Conservation (phyloP, 2,888 invertebrate species). For the Ernsta delagoae region DNA sequence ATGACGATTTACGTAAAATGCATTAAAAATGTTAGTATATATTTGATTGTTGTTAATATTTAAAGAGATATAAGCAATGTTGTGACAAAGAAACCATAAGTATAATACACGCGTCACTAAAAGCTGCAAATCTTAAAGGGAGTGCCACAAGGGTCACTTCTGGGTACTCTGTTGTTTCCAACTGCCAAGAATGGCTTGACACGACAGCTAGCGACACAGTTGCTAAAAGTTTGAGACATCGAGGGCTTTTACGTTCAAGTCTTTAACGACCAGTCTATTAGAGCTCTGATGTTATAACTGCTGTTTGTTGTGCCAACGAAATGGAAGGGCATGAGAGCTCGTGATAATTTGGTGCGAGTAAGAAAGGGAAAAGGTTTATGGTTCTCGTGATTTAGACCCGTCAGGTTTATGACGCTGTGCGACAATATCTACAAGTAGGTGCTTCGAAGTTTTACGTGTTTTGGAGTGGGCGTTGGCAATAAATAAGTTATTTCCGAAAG, state of each 20-base stretch:
- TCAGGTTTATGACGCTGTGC: constrained; percentile 67
- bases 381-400: constrained; percentile 70
- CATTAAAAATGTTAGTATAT: too few relatives aligned
- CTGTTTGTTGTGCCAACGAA: constrained; percentile 43
- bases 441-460: constrained; percentile 54
- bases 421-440: constrained; percentile 64
- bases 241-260: constrained; percentile 75
- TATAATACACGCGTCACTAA: constrained; percentile 63
- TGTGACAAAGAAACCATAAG: constrained; percentile 15
- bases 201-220: constrained; percentile 70
- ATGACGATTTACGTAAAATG: too few relatives aligned
- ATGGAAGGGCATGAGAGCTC: constrained; percentile 47
- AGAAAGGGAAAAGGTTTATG: constrained; percentile 55
- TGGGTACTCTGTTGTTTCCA: constrained; percentile 63
- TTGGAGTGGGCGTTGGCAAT: constrained; percentile 48
- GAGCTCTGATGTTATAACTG: constrained; percentile 44
- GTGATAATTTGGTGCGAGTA: constrained; percentile 48
- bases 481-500: constrained; percentile 57
- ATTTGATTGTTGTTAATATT: too few relatives aligned
- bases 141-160: constrained; percentile 74
- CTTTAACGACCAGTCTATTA: constrained; percentile 53
- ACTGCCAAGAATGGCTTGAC: constrained; percentile 69
- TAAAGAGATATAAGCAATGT: background rate
- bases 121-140: constrained; percentile 67
- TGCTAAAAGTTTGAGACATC: constrained; percentile 80